Percentiles rank a stretch among this genome's conserved stretches.
phyloP scores from a whole-genome alignment of 2,113 vertebrate genomes.

The Oreocharis arfaki region DNA sequence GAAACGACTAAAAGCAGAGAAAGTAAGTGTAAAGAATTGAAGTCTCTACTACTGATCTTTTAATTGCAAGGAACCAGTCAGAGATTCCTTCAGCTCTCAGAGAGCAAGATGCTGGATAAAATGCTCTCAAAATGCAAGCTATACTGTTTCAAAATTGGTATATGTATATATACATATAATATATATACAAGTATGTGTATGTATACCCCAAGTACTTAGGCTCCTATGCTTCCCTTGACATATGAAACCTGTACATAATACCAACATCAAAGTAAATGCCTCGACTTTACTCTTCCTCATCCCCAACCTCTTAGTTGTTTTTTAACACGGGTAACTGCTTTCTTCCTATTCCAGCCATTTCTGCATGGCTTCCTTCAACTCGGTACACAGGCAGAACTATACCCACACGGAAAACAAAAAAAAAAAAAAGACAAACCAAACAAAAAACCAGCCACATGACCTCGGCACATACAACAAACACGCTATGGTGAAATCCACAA shows the following conservation, averaged over 20 bases:
- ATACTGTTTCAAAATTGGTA: background rate
- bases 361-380: background rate
- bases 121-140: background rate
- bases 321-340: background rate
- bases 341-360: background rate
- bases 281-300: background rate
- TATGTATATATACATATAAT: background rate
- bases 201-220: background rate
- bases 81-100: background rate
- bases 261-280: background rate
- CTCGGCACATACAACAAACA: background rate
- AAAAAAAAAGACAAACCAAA: background rate
- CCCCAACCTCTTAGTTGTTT: background rate
- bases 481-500: background rate
- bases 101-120: constrained; percentile 20
- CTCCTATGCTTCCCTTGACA: background rate
- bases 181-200: background rate
- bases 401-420: background rate
- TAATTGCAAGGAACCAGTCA: constrained; percentile 32
- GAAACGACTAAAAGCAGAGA: constrained; percentile 47
- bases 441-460: background rate
- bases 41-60: constrained; percentile 24
- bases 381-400: background rate
- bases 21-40: constrained; percentile 27
- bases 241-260: background rate